A percentile compares a stretch with the other conserved stretches of the same genome.
Evolutionary conservation across 2,113 vertebrate genomes (phyloP).

Genomic region (Clinocottus analis): DNA sequence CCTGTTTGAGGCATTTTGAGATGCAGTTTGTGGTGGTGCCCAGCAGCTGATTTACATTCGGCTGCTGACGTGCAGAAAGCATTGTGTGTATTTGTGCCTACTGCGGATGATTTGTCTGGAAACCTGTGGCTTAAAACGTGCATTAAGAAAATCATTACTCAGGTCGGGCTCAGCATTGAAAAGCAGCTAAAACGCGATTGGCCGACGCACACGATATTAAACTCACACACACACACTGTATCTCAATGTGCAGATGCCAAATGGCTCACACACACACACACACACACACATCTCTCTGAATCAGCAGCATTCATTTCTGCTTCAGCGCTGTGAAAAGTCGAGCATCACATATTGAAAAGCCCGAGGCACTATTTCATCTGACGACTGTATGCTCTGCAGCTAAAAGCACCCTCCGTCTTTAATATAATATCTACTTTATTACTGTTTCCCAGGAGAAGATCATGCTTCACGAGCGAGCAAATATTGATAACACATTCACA

Average conservation of each 20-base stretch:
- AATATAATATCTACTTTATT: slow-evolving; percentile 29
- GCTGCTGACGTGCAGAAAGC: slow-evolving; percentile 50
- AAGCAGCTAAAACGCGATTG: slow-evolving; percentile 38
- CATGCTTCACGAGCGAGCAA: background rate
- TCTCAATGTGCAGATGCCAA: slow-evolving; percentile 25
- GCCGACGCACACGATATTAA: background rate
- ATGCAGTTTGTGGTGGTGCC: too few species aligned
- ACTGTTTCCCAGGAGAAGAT: slow-evolving; percentile 15
- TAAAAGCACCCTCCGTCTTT: slow-evolving; percentile 8
- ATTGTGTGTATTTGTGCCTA: slow-evolving; percentile 50
- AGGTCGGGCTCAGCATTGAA: slow-evolving; percentile 58
- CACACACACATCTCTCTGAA: slow-evolving; percentile 38
- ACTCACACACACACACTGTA: slow-evolving; percentile 4
- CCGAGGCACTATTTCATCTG: slow-evolving; percentile 13
- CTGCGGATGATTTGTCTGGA: slow-evolving; percentile 43
- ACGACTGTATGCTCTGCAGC: slow-evolving; percentile 13
- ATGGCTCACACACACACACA: slow-evolving; percentile 12
- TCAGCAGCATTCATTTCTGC: slow-evolving; percentile 55
- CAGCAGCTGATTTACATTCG: slow-evolving; percentile 50
- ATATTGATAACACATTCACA: slow-evolving; percentile 32
- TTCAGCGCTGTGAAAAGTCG: slow-evolving; percentile 41
- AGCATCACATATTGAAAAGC: slow-evolving; percentile 37
- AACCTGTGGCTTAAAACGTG: slow-evolving; percentile 51
- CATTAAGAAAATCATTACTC: slow-evolving; percentile 66
- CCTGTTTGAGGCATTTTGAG: slow-evolving; percentile 8